A percentile compares a stretch with the other conserved stretches of the same genome.
Evolutionary conservation across 2,113 vertebrate species (phyloP).

Genomic region (Scomber scombrus): DNA sequence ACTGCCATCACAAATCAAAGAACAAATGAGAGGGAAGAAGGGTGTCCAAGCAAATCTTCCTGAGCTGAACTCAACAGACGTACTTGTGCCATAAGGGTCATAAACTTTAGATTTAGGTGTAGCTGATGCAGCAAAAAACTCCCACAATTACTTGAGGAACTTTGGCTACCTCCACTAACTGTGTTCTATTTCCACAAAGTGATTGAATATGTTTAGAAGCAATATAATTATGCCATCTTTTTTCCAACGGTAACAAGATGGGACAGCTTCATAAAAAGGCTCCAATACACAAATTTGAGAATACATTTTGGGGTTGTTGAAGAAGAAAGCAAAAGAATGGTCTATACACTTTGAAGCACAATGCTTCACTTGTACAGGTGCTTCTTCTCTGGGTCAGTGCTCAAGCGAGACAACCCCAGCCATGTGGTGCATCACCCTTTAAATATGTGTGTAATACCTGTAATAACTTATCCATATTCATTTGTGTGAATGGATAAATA

Average conservation of each 20-base stretch:
- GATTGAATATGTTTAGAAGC: neutral
- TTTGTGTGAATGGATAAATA: constrained; percentile 44
- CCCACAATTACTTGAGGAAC: neutral
- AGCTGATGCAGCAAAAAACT: neutral
- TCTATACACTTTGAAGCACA: neutral
- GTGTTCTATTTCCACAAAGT: neutral
- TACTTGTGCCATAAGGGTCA: neutral
- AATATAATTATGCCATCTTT: neutral
- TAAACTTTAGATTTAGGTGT: neutral
- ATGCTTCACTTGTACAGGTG: neutral
- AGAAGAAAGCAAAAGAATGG: neutral
- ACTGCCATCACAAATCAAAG: neutral
- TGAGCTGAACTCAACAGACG: neutral
- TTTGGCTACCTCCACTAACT: neutral
- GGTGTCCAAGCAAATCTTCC: neutral
- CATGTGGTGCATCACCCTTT: neutral
- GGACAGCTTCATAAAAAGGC: neutral
- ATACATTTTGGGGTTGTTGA: neutral
- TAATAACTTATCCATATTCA: constrained; percentile 58
- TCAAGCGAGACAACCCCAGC: neutral
- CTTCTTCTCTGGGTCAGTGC: neutral
- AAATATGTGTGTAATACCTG: too few relatives aligned
- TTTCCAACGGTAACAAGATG: neutral
- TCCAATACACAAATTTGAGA: neutral
- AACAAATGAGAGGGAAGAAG: neutral